phyloP scores from a whole-genome alignment of 2,797 vertebrate genomes.

The Chelonia mydas region DNA sequence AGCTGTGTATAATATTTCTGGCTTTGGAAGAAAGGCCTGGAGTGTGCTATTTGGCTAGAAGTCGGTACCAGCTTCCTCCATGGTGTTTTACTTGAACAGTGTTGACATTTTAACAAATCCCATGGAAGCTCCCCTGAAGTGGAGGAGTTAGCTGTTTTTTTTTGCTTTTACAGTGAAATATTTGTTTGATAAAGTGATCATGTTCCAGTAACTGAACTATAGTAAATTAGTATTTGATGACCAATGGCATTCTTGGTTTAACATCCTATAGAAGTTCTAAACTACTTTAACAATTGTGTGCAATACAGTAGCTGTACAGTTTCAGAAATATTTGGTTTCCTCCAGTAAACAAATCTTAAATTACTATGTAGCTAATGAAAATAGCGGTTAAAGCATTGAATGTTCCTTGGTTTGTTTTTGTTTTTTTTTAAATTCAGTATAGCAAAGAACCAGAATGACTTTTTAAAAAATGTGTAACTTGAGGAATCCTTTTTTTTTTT shows the following conservation, averaged over 20 bases:
- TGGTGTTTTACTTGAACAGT: conserved; percentile 83
- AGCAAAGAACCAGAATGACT: conserved; percentile 57
- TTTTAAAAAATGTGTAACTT: conserved; percentile 64
- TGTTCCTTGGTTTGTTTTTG: conserved; percentile 68
- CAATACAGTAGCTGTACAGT: no score
- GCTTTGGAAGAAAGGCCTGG: conserved; percentile 81
- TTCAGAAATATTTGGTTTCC: no score
- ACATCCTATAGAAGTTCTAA: conserved; percentile 75
- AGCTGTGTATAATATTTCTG: conserved; percentile 85
- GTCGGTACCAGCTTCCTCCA: conserved; percentile 84
- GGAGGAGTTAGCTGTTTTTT: conserved; percentile 79
- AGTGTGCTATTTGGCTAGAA: conserved; percentile 81
- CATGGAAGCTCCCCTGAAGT: conserved; percentile 82
- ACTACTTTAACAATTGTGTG: no score
- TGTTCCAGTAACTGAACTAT: conserved; percentile 70
- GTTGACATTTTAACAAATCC: conserved; percentile 88
- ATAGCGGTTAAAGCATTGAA: conserved; percentile 78
- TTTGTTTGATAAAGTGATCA: conserved; percentile 70
- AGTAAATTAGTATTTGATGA: conserved; percentile 73
- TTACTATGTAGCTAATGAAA: conserved; percentile 76
- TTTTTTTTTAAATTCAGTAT: conserved; percentile 61
- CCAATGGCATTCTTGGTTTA: conserved; percentile 82
- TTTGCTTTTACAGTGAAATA: conserved; percentile 79
- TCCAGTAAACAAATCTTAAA: conserved; percentile 78
- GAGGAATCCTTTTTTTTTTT: no score